Base-by-base conservation (phyloP, 2,797 vertebrate genomes). In the Sebastes alutus region DNA sequence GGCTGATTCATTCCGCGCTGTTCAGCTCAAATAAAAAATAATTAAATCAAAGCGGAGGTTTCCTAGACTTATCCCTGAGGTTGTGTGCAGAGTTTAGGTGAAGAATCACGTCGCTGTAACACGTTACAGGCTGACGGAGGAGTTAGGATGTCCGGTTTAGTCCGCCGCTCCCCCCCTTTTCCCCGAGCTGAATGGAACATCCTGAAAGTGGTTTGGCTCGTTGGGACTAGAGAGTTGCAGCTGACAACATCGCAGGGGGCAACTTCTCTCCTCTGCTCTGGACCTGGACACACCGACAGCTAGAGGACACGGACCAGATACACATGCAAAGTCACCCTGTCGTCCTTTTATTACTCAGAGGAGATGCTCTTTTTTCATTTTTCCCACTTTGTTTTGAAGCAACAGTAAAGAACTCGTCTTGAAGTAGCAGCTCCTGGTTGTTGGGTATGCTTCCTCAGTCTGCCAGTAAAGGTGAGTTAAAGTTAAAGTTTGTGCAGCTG, bases 211-310 rank as follows among this genome's bases (percentile, higher is more conserved):
- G 77, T 80, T 76, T 81, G 83, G 85, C 81, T 56, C 55, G 62
- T 38, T 16, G 42, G 42, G 54, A 49, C 25, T 16, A 79, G 6
- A 54, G 77, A 77, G 81, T 23, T 56, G 76, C 56, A 33, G 74
- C 85, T 93, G 91, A 92, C 88, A 92, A 87, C 93, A 58, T 91
- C 87, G 90, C 92, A 84, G 94, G 94, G 93, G 93, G 91, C 90
- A 70, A 79, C 65, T 82, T 72, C 60, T 18, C 77, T 81, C 74
- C 59, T 70, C 67, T 35, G 20, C 61, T 8, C 55, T 71, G 16
- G 2, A 10, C 49, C 5, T 66, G 35, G 35, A 38, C 35, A 14
- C 35, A 49, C 67, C 2, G 25, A 68, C 25, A 66, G 22, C 30
- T 23, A 1, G 2, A 6, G 4, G 25, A 59, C 2, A 14, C 30